Conservation (phyloP, 2,888 invertebrate genomes). For the Chromoteleia sp. region DNA sequence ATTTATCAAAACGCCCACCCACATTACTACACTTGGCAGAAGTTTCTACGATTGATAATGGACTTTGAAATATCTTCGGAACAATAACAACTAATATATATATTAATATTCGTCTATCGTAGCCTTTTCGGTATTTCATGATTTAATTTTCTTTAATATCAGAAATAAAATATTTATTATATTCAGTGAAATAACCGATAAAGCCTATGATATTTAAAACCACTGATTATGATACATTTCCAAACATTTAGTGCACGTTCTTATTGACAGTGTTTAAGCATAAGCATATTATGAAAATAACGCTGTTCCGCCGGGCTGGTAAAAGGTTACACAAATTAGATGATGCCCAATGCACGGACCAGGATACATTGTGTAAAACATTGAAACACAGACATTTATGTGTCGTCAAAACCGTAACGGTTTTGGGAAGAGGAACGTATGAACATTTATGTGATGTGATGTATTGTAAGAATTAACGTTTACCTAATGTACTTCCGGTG, state of each 20-base stretch:
- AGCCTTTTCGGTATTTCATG: background rate
- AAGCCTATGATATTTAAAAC: constrained; percentile 41
- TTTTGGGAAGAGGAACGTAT: constrained; percentile 23
- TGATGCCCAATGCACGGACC: constrained; percentile 38
- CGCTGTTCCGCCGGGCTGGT: constrained; percentile 71
- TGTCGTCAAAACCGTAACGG: constrained; percentile 28
- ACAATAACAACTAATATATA: background rate
- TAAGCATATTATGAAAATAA: constrained; percentile 54
- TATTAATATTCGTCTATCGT: background rate
- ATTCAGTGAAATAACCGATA: constrained; percentile 1
- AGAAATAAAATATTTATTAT: background rate
- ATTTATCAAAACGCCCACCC: constrained; percentile 17
- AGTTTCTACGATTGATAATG: constrained; percentile 24
- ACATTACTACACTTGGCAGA: constrained; percentile 62
- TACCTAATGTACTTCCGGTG: constrained; percentile 94
- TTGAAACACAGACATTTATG: constrained; percentile 46
- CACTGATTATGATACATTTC: constrained; percentile 37
- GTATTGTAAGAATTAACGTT: constrained; percentile 55
- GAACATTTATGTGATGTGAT: constrained; percentile 19
- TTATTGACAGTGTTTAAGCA: constrained; percentile 45
- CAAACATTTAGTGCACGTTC: constrained; percentile 54
- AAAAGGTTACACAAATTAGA: constrained; percentile 69
- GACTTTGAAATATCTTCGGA: background rate
- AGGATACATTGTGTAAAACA: constrained; percentile 47
- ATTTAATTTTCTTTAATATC: background rate